Percentiles rank a stretch among this genome's conserved stretches.
These are phyloP conservation scores for Hypercompe scribonia DNA, from an alignment of 2,888 invertebrate species.

Conservation along the genomic window DNA sequence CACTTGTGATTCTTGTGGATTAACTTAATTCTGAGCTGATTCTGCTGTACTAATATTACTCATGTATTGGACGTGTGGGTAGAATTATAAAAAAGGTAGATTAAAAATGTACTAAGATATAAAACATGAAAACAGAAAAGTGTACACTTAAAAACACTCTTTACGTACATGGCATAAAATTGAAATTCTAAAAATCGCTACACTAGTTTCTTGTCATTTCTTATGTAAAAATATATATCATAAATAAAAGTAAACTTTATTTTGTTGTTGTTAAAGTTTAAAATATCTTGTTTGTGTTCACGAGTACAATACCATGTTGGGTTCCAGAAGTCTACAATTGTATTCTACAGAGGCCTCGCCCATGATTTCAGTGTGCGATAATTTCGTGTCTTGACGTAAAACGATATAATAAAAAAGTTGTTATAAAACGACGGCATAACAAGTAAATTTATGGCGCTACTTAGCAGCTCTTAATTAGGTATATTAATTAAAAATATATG, in stretches of 20 bases:
- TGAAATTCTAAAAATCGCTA: neutral
- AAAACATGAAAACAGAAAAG: neutral
- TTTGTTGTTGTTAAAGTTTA: neutral
- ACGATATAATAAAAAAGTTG: neutral
- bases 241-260: neutral
- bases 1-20: too few relatives aligned
- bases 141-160: neutral
- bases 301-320: conserved; percentile 37
- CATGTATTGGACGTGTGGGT: too few relatives aligned
- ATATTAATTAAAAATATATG: conserved; percentile 1
- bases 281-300: neutral
- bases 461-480: conserved; percentile 1
- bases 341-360: conserved; percentile 23
- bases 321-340: conserved; percentile 38
- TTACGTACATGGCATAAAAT: neutral
- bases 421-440: neutral
- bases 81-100: too few relatives aligned
- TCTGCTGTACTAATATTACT: too few relatives aligned
- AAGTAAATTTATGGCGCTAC: neutral
- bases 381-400: neutral
- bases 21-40: too few relatives aligned
- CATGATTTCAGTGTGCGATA: conserved; percentile 15
- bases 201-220: neutral
- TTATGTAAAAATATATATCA: neutral
- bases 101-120: too few relatives aligned